phyloP scores from a whole-genome alignment of 2,888 invertebrate species.

The Heliconius cydno region DNA sequence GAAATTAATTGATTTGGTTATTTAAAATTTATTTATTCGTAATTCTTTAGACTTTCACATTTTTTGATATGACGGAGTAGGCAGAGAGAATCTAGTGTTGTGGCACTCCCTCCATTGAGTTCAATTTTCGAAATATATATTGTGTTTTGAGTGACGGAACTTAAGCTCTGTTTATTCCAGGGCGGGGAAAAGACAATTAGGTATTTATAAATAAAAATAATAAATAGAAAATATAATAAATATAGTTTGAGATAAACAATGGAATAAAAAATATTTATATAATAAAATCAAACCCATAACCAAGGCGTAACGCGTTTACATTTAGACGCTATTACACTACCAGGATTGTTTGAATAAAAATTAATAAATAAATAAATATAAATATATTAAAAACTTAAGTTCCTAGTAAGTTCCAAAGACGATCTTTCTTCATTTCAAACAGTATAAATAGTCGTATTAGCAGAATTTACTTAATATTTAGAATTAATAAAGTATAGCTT shows the following conservation, averaged over 20 bases:
- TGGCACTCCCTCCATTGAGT: not conserved
- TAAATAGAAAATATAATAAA: too few species aligned
- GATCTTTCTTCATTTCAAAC: not conserved
- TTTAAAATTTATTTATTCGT: not conserved
- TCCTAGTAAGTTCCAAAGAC: too few species aligned
- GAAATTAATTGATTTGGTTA: not conserved
- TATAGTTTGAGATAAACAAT: too few species aligned
- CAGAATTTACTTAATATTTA: not conserved
- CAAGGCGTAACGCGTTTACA: not conserved
- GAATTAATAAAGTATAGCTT: not conserved
- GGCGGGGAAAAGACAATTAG: too few species aligned
- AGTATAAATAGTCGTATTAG: not conserved
- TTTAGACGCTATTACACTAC: not conserved
- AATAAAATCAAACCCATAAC: not conserved
- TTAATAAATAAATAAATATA: not conserved
- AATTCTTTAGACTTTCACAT: not conserved
- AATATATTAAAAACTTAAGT: not conserved
- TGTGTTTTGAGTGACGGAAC: not conserved
- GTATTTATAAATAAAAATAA: not conserved
- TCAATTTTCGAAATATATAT: not conserved
- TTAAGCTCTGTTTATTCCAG: too few species aligned
- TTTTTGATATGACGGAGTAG: not conserved
- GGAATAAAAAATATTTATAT: too few species aligned
- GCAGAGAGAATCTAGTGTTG: not conserved
- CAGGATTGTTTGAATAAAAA: too few species aligned